These are phyloP conservation scores for Pachyramphus minor DNA, from an alignment of 2,113 vertebrate genomes.

Conservation along the genomic window DNA sequence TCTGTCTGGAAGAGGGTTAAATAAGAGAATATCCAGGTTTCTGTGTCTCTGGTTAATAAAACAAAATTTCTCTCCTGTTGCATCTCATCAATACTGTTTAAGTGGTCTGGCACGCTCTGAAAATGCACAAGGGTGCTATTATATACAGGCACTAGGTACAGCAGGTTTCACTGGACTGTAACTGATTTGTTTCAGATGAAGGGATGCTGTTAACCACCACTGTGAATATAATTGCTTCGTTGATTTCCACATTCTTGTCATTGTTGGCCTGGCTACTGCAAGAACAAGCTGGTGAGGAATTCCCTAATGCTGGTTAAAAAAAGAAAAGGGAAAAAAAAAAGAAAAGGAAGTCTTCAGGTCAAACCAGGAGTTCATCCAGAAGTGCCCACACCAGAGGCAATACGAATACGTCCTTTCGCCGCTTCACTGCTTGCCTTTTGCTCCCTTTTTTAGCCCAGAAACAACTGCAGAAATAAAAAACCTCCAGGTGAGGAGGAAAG, in stretches of 20 bases:
- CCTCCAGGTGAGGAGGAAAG: not conserved
- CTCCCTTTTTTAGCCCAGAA: not conserved
- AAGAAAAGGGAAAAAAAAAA: not conserved
- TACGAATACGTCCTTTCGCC: not conserved
- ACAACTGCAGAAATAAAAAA: not conserved
- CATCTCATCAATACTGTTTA: not conserved
- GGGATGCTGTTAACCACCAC: conserved; percentile 59
- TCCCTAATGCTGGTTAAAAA: conserved; percentile 30
- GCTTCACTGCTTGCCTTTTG: not conserved
- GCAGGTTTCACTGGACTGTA: conserved; percentile 63
- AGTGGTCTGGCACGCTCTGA: not conserved
- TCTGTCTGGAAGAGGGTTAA: not conserved
- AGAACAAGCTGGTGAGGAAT: conserved; percentile 58
- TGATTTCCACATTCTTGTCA: conserved; percentile 65
- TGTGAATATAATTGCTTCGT: conserved; percentile 60
- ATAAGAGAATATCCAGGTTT: not conserved
- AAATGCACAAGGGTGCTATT: conserved; percentile 39
- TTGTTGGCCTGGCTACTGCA: conserved; percentile 51
- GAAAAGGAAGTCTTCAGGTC: conserved; percentile 4
- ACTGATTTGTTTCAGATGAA: conserved; percentile 65
- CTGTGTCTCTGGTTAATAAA: not conserved
- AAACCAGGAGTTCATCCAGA: not conserved
- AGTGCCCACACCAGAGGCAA: not conserved
- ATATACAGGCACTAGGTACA: conserved; percentile 23
- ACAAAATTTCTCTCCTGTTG: conserved; percentile 12